Evolutionary conservation across 2,113 vertebrate genomes (phyloP).

Genomic region (Python bivittatus): DNA sequence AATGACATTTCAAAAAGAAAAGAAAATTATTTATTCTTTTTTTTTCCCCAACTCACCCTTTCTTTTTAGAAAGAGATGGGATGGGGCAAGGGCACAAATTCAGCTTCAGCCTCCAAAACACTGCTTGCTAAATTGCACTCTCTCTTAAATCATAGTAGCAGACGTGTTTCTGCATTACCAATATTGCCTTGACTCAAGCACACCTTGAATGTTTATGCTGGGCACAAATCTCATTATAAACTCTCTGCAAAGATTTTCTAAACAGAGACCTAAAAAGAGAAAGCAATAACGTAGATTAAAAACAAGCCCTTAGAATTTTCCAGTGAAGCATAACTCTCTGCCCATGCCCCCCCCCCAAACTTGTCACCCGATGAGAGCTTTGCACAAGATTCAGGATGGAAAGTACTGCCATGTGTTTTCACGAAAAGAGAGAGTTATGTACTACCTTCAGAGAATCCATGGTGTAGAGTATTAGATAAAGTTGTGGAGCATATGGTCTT

Average conservation of each 20-base stretch:
- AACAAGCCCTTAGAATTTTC: neutral
- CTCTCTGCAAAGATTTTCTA: neutral
- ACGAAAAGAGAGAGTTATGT: neutral
- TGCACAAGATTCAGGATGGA: neutral
- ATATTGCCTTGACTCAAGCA: neutral
- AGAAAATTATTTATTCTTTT: neutral
- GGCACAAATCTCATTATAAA: slow-evolving; percentile 39
- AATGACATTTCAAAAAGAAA: neutral
- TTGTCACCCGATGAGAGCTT: neutral
- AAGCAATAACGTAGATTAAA: slow-evolving; percentile 12
- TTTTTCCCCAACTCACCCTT: neutral
- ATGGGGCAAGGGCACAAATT: neutral
- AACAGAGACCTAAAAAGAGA: slow-evolving; percentile 35
- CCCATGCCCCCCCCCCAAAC: neutral
- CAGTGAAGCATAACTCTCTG: neutral
- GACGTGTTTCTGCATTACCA: neutral
- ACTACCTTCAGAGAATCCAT: neutral
- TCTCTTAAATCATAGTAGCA: neutral
- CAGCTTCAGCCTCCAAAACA: neutral
- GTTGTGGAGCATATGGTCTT: rapidly evolving
- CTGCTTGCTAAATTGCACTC: neutral
- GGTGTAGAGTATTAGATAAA: neutral
- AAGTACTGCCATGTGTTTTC: neutral
- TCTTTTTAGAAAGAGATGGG: neutral
- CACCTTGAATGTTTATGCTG: slow-evolving; percentile 19